Percentiles rank a stretch among this genome's conserved stretches.
phyloP scores from a whole-genome alignment of 2,113 vertebrate genomes.

The Phainopepla nitens region DNA sequence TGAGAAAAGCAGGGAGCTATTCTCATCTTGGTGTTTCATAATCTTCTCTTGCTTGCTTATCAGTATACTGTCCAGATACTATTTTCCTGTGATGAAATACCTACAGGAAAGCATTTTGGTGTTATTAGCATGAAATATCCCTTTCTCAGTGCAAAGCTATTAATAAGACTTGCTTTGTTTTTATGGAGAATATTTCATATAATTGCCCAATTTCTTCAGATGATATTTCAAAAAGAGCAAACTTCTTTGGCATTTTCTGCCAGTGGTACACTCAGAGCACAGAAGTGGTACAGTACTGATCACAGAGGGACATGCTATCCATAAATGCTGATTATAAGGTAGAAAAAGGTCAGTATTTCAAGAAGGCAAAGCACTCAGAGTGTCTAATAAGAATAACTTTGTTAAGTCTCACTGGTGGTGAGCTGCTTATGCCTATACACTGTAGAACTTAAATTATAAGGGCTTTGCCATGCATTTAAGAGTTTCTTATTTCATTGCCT shows the following conservation, averaged over 20 bases:
- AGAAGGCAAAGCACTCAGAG: neutral
- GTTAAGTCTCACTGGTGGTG: neutral
- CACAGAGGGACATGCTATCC: neutral
- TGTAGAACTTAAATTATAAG: neutral
- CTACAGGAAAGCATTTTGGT: constrained; percentile 16
- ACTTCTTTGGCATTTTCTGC: neutral
- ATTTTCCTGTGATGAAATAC: constrained; percentile 36
- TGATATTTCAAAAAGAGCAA: constrained; percentile 40
- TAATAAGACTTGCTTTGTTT: constrained; percentile 55
- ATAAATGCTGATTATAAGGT: constrained; percentile 3
- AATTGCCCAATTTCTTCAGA: constrained; percentile 55
- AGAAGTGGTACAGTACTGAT: neutral
- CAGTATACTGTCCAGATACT: neutral
- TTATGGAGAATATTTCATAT: constrained; percentile 17
- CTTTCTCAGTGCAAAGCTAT: constrained; percentile 32
- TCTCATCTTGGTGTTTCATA: neutral
- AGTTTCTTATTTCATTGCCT: neutral
- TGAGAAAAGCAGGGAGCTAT: neutral
- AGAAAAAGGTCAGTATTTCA: neutral
- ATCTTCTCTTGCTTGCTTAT: neutral
- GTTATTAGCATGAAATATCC: constrained; percentile 30
- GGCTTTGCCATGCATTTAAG: neutral
- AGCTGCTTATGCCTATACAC: neutral
- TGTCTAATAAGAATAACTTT: neutral
- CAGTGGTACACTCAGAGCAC: neutral